These are phyloP conservation scores for Ctenoplectra terminalis DNA, from an alignment of 1,140 invertebrate species.

Conservation along the genomic window DNA sequence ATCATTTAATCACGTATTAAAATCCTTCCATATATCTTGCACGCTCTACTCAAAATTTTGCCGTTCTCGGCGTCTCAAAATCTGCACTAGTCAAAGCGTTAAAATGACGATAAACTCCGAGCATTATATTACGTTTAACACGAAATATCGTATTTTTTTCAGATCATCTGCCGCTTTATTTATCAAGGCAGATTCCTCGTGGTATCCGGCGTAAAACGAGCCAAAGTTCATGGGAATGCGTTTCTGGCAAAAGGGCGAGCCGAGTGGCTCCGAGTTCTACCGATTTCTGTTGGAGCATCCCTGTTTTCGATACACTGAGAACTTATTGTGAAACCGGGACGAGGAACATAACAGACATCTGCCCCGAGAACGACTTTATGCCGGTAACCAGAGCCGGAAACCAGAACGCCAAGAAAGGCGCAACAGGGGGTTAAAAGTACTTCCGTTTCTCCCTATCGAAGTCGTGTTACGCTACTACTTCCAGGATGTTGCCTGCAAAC, in stretches of 20 bases:
- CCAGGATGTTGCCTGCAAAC: slow-evolving; percentile 75
- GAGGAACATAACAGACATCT: slow-evolving; percentile 32
- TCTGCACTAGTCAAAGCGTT: too few species aligned
- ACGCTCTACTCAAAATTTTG: too few species aligned
- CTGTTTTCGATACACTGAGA: slow-evolving; percentile 3
- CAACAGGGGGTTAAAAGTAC: slow-evolving; percentile 36
- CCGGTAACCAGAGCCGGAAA: slow-evolving; percentile 52
- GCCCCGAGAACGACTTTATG: slow-evolving; percentile 63
- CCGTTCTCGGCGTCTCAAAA: too few species aligned
- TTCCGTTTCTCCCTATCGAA: slow-evolving; percentile 55
- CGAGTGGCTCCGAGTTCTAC: slow-evolving; percentile 53
- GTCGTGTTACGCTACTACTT: not conserved
- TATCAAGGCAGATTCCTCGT: not conserved
- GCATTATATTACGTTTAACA: too few species aligned
- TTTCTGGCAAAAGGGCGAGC: slow-evolving; percentile 56
- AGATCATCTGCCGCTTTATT: slow-evolving; percentile 22
- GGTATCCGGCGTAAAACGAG: not conserved
- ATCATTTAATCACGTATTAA: too few species aligned
- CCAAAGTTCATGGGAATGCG: slow-evolving; percentile 58
- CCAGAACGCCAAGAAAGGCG: slow-evolving; percentile 63
- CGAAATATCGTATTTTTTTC: slow-evolving; percentile 24
- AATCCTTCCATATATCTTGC: too few species aligned
- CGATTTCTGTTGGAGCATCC: slow-evolving; percentile 1
- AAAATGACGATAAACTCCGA: too few species aligned
- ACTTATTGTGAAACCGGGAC: slow-evolving; percentile 35